A percentile compares a stretch with the other conserved stretches of the same genome.
Conservation (phyloP, 2,888 invertebrate species). For the Oithona nana region DNA sequence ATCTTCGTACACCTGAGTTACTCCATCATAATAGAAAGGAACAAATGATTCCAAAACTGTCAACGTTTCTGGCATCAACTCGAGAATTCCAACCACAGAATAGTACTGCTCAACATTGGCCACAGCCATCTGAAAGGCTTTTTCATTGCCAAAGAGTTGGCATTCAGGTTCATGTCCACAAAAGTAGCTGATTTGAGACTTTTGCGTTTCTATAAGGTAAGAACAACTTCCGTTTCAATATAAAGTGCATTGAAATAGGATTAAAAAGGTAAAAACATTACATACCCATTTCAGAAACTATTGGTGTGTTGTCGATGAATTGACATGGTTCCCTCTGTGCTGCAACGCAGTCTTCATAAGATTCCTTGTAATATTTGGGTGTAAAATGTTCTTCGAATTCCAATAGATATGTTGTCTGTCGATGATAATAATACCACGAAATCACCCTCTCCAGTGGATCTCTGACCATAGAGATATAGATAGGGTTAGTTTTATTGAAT, state of each 20-base stretch:
- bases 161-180: constrained; percentile 71
- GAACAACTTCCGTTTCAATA: too few species aligned
- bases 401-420: constrained; percentile 81
- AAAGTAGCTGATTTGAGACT: constrained; percentile 55
- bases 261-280: too few species aligned
- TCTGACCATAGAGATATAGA: constrained; percentile 71
- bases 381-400: too few species aligned
- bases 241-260: too few species aligned
- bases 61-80: constrained; percentile 64
- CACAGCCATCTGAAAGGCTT: constrained; percentile 63
- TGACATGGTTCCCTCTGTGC: too few species aligned
- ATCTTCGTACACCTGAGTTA: constrained; percentile 47
- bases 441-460: constrained; percentile 72
- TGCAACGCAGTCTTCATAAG: too few species aligned
- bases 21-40: constrained; percentile 61
- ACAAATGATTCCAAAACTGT: constrained; percentile 64
- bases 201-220: too few species aligned
- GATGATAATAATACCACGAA: constrained; percentile 77
- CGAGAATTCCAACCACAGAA: constrained; percentile 67
- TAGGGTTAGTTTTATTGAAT: too few species aligned
- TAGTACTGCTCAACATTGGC: constrained; percentile 66
- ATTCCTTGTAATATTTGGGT: too few species aligned
- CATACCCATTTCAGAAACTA: too few species aligned
- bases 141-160: constrained; percentile 69
- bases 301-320: too few species aligned